phyloP scores from a whole-genome alignment of 2,113 vertebrate species.

The Tupaia tana region DNA sequence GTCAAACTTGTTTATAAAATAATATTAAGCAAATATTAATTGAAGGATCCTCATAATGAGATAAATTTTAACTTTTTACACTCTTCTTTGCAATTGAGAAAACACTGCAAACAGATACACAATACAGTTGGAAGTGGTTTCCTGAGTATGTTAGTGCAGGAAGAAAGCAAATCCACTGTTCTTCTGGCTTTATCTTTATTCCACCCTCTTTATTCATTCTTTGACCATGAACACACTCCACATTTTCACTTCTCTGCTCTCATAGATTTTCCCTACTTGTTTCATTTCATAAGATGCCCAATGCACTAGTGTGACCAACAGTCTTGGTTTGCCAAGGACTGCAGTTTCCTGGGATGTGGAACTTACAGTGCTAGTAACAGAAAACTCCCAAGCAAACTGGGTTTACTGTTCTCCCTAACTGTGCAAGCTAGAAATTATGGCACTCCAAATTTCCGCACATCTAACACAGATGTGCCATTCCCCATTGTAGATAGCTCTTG shows the following conservation, averaged over 20 bases:
- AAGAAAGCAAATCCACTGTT: background rate
- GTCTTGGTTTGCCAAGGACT: background rate
- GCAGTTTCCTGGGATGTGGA: background rate
- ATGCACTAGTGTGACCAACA: background rate
- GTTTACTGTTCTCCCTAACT: background rate
- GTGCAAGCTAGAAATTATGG: background rate
- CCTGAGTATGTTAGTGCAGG: background rate
- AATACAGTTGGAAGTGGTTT: background rate
- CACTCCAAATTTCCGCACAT: background rate
- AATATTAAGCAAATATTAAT: background rate
- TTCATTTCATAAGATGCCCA: background rate
- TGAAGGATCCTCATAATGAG: background rate
- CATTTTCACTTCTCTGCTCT: background rate
- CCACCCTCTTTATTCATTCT: background rate
- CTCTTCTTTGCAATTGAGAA: background rate
- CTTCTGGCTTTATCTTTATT: background rate
- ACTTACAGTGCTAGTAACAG: background rate
- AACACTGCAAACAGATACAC: background rate
- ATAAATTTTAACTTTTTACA: constrained; percentile 4
- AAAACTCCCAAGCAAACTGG: background rate
- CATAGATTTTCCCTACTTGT: background rate
- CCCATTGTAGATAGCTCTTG: background rate
- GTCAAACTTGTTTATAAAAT: background rate
- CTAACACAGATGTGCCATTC: background rate
- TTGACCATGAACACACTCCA: background rate